Evolutionary conservation across 2,888 invertebrate species (phyloP), one percentile per base, ranked within the genome.

Genomic region (Andricus quercusramuli): DNA sequence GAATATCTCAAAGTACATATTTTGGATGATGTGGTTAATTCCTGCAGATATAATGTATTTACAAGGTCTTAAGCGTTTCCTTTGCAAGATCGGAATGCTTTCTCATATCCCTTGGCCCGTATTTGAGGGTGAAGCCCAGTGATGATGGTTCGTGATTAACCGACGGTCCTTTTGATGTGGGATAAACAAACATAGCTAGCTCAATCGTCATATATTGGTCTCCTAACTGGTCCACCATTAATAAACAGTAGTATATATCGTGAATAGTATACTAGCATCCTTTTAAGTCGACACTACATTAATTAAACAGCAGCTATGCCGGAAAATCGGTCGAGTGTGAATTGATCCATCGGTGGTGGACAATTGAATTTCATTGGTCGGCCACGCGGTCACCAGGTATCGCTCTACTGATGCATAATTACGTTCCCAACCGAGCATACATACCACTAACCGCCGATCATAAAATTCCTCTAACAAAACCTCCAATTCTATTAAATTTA

Each of bases 151-250:
- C 85, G 82, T 89, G 89, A 90, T 90, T 89, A 89, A 89, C 84
- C 84, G 84, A 79, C 84, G 82, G 85, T 86, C 88, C 90, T 90
- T 90, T 90, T 90, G 90, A 90, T 90, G 89, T 89, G 88, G 87
- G 89, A 90, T 90, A 89, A 89, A 88, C 89, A 90, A 90, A 90
- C 90, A 88, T 68, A 47, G 78, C 65, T 17, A 83, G 82, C 84
- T 86, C 81, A 85, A 87, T 87, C 86, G 83, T 81, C 79, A 84
- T 86, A 86, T 90, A 90, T 90, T 89, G 90, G 86, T 82, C 81
- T 78, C 77, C 78, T 68, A 77, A 79, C 70, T 68, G 77, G 79
- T 77, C 37, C 20, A 66, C 70, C 79, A 82, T 83, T 84, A 84
- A 84, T 84, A 83, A 83, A 82, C 82, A 80, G 81, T 78, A 79